Base-by-base conservation (phyloP, 2,113 vertebrate species). In the Sylvicapra grimmia region DNA sequence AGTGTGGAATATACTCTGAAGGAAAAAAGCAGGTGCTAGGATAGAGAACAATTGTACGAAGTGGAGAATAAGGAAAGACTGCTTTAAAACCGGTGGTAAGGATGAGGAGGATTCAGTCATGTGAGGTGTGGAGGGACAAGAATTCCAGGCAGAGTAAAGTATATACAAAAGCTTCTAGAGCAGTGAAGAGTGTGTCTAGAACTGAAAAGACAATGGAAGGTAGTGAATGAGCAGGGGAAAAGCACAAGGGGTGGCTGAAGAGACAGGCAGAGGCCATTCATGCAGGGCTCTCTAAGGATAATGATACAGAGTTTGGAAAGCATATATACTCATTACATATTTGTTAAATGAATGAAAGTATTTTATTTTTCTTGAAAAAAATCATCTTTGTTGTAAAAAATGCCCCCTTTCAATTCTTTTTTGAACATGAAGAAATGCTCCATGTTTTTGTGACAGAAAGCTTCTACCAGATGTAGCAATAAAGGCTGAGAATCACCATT, bases 1-100 rank as follows among this genome's bases (percentile, higher is more conserved):
- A 96, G 49, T 93, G 29, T 97, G 91, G 59, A 90, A 90, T 5
- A 85, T 72, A 33, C 8, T 92, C 29, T 72, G n/a, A 94, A 96
- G 58, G 33, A 86, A 94, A 90, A 63, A 92, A 79, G 31, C 25
- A 91, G 79, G n/a, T 80, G 18, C 47, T 63, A 31, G 25, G 19
- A 75, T 65, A 90, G 51, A 61, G n/a, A 92, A 86, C 92, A 21
- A 51, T 11, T 33, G 31, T 27, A 29, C 63, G 10, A 54, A 40
- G 59, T 59, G 33, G 16, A 79, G 31, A 51, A 87, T 27, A 94
- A 72, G 25, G 54, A 96, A 96, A 97, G 56, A 53, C 2, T 27
- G 51, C 61, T 92, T 85, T 63, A 92, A 92, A 93, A 86, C n/a
- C 93, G 59, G 82, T 63, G 14, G 77, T 84, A 25, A 88, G 31